Conservation (phyloP, 2,888 invertebrate species). For the Drosophila birchii region DNA sequence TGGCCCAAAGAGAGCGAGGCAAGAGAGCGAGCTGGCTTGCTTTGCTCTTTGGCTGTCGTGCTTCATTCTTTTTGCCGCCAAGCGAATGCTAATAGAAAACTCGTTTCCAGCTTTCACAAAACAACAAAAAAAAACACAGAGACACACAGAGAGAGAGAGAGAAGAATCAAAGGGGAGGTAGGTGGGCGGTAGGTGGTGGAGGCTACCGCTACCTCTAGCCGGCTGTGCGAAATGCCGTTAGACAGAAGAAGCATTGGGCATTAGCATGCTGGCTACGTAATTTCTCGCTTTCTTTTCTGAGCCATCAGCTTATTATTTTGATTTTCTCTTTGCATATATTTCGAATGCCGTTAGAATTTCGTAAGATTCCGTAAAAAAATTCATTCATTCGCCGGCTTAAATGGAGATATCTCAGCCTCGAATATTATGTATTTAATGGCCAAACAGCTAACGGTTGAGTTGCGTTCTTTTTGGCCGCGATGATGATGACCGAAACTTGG, state of each 20-base stretch:
- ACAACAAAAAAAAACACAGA: conserved; percentile 5
- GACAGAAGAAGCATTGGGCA: conserved; percentile 50
- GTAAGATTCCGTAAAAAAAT: conserved; percentile 39
- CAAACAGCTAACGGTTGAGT: conserved; percentile 36
- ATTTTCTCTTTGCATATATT: conserved; percentile 24
- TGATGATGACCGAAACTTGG: conserved; percentile 46
- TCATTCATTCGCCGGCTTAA: conserved; percentile 64
- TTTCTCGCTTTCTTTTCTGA: conserved; percentile 72
- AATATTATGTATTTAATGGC: conserved; percentile 30
- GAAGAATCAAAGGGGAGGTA: conserved; percentile 5
- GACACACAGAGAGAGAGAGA: conserved; percentile 5
- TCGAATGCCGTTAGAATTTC: conserved; percentile 75
- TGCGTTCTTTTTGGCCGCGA: conserved; percentile 36
- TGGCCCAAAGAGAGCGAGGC: conserved; percentile 25
- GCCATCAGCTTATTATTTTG: conserved; percentile 53
- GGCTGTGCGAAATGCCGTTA: conserved; percentile 57
- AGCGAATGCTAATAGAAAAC: conserved; percentile 62
- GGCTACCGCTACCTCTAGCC: conserved; percentile 32
- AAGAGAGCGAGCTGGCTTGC: conserved; percentile 8
- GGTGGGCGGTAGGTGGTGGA: neutral
- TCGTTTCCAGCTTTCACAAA: conserved; percentile 75
- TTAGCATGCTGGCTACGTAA: conserved; percentile 76
- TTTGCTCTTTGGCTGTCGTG: conserved; percentile 20
- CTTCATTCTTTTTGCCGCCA: conserved; percentile 51
- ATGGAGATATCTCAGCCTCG: conserved; percentile 22